A percentile compares a stretch with the other conserved stretches of the same genome.
Evolutionary conservation across 2,113 vertebrate genomes (phyloP).

Genomic region (Carettochelys insculpta): DNA sequence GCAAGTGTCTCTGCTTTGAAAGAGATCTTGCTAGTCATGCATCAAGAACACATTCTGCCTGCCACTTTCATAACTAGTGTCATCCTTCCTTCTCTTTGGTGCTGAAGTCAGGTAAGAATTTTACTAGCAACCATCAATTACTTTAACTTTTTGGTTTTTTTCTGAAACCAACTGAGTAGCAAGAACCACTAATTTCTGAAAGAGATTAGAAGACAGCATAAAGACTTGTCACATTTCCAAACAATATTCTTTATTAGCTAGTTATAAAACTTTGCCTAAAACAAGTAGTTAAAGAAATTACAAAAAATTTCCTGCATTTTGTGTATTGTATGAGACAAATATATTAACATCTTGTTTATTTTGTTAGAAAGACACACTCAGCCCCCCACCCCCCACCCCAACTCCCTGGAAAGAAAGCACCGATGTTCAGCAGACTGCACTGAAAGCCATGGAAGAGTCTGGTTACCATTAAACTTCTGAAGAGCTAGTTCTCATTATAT

Average conservation of each 20-base stretch:
- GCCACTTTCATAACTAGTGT: background rate
- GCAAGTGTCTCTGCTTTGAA: background rate
- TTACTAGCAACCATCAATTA: background rate
- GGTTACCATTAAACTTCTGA: background rate
- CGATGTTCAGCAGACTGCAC: background rate
- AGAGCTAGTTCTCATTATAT: background rate
- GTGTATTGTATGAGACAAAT: background rate
- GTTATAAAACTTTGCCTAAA: background rate
- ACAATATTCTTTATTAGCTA: background rate
- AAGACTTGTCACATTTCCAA: background rate
- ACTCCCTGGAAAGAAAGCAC: rapidly evolving
- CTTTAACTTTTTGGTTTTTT: background rate
- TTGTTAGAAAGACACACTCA: background rate
- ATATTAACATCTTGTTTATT: background rate
- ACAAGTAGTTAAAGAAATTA: background rate
- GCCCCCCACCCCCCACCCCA: too few relatives aligned
- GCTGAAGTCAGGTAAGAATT: background rate
- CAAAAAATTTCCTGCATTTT: background rate
- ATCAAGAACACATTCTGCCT: background rate
- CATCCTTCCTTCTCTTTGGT: background rate
- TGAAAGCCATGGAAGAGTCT: background rate
- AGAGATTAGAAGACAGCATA: background rate
- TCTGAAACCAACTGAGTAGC: background rate
- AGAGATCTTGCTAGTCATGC: background rate
- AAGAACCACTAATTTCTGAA: background rate